phyloP scores from a whole-genome alignment of 1,140 invertebrate species.

The Hetaerina americana region DNA sequence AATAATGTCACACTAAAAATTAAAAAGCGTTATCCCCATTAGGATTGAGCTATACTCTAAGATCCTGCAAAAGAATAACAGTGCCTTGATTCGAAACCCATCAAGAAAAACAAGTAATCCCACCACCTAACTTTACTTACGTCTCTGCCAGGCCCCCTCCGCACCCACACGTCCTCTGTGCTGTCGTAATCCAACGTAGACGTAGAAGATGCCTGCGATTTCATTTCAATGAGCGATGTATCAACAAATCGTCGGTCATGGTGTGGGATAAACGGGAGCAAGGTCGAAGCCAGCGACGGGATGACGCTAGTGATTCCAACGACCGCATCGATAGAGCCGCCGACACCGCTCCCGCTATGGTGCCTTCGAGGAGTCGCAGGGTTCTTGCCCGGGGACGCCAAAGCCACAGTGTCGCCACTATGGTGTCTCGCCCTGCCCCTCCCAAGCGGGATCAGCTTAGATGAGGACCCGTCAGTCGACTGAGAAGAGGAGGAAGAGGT shows the following conservation, averaged over 20 bases:
- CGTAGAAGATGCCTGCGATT: conserved; percentile 49
- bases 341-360: background rate
- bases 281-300: too few species aligned
- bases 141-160: background rate
- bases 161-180: conserved; percentile 54
- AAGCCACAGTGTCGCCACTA: background rate
- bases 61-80: too few species aligned
- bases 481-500: background rate
- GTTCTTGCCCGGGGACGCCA: background rate
- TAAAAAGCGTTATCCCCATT: too few species aligned
- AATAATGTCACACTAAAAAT: too few species aligned
- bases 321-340: too few species aligned
- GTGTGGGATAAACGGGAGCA: conserved; percentile 36
- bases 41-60: too few species aligned
- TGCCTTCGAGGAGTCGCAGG: background rate
- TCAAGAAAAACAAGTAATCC: too few species aligned
- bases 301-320: too few species aligned
- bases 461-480: background rate
- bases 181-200: conserved; percentile 42
- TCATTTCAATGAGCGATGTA: conserved; percentile 65
- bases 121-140: too few species aligned
- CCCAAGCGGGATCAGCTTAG: background rate
- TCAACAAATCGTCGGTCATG: conserved; percentile 68
- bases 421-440: background rate
- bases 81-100: too few species aligned